A percentile compares a stretch with the other conserved stretches of the same genome.
These are phyloP conservation scores for Brachystomella parvula DNA, from an alignment of 1,140 invertebrate species.

Conservation along the genomic window DNA sequence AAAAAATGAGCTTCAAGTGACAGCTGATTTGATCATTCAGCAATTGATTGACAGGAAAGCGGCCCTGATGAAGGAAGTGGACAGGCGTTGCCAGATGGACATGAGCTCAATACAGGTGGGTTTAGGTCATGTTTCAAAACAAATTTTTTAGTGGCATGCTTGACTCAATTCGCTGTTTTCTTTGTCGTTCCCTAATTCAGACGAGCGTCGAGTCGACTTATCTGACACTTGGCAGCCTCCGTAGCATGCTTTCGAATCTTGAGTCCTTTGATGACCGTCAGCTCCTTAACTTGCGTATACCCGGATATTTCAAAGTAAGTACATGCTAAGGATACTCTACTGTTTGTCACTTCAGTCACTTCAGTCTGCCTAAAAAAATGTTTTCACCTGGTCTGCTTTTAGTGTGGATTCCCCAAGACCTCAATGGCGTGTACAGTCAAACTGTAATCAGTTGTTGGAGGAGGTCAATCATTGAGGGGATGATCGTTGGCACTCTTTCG, in stretches of 20 bases:
- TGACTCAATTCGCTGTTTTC: background rate
- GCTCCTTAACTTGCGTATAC: background rate
- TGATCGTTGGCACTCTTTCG: background rate
- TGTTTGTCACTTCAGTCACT: too few relatives aligned
- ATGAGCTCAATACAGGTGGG: background rate
- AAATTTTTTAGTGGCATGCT: background rate
- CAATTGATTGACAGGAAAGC: background rate
- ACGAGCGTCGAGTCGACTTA: background rate
- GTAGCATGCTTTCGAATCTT: background rate
- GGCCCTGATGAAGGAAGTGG: background rate
- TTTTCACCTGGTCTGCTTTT: background rate
- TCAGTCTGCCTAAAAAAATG: background rate
- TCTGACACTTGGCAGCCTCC: background rate
- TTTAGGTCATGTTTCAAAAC: background rate
- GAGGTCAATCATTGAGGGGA: background rate
- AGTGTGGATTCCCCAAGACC: background rate
- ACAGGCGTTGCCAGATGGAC: background rate
- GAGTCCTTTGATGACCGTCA: background rate
- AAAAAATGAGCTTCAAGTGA: background rate
- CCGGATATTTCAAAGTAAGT: background rate
- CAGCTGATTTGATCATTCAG: background rate
- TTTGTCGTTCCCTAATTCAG: background rate
- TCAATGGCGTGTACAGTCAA: background rate
- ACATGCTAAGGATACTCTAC: background rate
- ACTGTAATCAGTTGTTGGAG: slow-evolving; percentile 6